These are phyloP conservation scores for Cephus pygmeus DNA, from an alignment of 2,888 invertebrate genomes.

Conservation along the genomic window DNA sequence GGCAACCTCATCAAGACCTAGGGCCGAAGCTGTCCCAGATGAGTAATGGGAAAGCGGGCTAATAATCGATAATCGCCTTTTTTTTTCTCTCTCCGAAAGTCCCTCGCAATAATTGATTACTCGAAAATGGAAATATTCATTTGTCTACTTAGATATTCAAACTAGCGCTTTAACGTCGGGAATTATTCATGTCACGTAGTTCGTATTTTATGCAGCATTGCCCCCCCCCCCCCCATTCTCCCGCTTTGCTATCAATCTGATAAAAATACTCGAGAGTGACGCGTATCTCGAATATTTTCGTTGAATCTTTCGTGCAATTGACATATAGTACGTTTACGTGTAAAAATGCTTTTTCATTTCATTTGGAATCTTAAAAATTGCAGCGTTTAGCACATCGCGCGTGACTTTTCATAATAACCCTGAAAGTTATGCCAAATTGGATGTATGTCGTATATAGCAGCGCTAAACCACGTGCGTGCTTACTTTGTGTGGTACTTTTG, in stretches of 20 bases:
- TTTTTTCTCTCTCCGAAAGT: background rate
- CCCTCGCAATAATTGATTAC: slow-evolving; percentile 20
- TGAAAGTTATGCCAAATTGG: too few relatives aligned
- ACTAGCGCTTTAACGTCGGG: slow-evolving; percentile 37
- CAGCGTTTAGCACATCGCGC: too few relatives aligned
- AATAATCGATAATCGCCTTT: background rate
- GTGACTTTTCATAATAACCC: too few relatives aligned
- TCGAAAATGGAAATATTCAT: slow-evolving; percentile 23
- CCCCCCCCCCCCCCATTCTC: slow-evolving; percentile 23
- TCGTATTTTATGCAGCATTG: slow-evolving; percentile 55
- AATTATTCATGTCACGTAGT: slow-evolving; percentile 63
- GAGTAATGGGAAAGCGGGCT: background rate
- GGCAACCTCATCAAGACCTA: background rate
- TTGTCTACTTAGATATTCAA: slow-evolving; percentile 44
- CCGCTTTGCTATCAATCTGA: slow-evolving; percentile 2
- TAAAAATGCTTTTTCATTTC: too few relatives aligned
- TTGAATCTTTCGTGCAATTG: background rate
- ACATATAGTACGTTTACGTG: too few relatives aligned
- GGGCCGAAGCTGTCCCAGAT: background rate
- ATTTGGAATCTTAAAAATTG: too few relatives aligned
- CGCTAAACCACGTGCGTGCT: too few relatives aligned
- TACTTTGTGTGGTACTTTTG: too few relatives aligned
- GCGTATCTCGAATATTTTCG: background rate
- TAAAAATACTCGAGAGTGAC: background rate
- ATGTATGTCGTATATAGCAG: too few relatives aligned